These are phyloP conservation scores for Jacana jacana DNA, from an alignment of 2,113 vertebrate genomes.

Conservation along the genomic window DNA sequence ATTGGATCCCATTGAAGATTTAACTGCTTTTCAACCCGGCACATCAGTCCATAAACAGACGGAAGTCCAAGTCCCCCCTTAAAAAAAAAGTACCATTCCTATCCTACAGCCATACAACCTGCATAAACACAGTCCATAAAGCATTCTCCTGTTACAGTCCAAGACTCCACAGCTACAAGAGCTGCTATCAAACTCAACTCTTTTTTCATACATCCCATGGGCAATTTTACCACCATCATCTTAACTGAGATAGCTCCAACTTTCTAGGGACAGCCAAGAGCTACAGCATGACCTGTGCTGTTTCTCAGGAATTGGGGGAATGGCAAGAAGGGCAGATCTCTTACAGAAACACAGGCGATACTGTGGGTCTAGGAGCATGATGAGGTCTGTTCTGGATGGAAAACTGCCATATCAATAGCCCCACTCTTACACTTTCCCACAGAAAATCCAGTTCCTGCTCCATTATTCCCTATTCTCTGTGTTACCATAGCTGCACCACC, in stretches of 20 bases:
- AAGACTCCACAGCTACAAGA: background rate
- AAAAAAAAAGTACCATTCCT: background rate
- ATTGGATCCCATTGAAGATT: background rate
- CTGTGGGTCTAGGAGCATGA: background rate
- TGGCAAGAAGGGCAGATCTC: background rate
- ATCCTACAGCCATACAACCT: background rate
- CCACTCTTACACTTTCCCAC: background rate
- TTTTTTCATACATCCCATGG: background rate
- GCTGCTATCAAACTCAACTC: background rate
- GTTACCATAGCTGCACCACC: background rate
- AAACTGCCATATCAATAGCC: background rate
- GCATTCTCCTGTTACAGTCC: background rate
- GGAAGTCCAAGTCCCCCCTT: background rate
- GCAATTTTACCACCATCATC: background rate
- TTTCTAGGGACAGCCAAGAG: background rate
- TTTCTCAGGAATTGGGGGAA: background rate
- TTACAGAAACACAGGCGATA: background rate
- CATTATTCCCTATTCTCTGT: background rate
- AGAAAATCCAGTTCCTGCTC: background rate
- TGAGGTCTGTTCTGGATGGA: background rate
- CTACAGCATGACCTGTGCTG: background rate
- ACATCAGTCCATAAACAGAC: background rate
- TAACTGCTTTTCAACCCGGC: background rate
- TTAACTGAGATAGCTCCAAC: background rate
- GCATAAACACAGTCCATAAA: background rate